These are phyloP conservation scores for Falco punctatus DNA, from an alignment of 2,113 vertebrate species.

Conservation along the genomic window DNA sequence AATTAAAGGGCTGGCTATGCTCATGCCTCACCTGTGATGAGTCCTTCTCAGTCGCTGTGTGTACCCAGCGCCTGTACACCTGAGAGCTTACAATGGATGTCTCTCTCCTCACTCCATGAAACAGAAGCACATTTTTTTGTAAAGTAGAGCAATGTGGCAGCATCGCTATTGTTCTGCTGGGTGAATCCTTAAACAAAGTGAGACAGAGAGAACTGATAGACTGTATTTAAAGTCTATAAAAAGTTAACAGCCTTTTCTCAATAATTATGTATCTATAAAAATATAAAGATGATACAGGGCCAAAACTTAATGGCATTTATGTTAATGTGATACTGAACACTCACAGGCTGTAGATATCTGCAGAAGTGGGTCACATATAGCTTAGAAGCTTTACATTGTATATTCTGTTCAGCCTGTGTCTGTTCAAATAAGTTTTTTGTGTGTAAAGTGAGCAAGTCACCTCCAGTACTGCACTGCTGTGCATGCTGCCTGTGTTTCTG, in stretches of 20 bases:
- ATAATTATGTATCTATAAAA: constrained; percentile 69
- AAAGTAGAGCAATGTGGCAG: not conserved
- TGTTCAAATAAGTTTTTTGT: not conserved
- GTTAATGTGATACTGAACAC: constrained; percentile 42
- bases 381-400: not conserved
- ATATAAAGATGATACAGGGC: constrained; percentile 55
- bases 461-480: not conserved
- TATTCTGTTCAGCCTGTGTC: not conserved
- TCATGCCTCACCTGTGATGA: not conserved
- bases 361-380: not conserved
- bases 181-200: not conserved
- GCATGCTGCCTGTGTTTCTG: not conserved
- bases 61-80: not conserved
- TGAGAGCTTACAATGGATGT: not conserved
- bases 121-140: not conserved
- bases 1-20: not conserved
- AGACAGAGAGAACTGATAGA: constrained; percentile 16
- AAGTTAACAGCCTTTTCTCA: constrained; percentile 60
- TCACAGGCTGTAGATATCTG: not conserved
- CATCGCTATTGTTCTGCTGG: constrained; percentile 4
- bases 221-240: constrained; percentile 62
- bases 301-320: constrained; percentile 51
- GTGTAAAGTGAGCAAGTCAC: not conserved
- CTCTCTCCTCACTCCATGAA: not conserved
- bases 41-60: not conserved